A percentile compares a stretch with the other conserved stretches of the same genome.
phyloP scores from a whole-genome alignment of 2,888 invertebrate species.

The Auanema sp. region DNA sequence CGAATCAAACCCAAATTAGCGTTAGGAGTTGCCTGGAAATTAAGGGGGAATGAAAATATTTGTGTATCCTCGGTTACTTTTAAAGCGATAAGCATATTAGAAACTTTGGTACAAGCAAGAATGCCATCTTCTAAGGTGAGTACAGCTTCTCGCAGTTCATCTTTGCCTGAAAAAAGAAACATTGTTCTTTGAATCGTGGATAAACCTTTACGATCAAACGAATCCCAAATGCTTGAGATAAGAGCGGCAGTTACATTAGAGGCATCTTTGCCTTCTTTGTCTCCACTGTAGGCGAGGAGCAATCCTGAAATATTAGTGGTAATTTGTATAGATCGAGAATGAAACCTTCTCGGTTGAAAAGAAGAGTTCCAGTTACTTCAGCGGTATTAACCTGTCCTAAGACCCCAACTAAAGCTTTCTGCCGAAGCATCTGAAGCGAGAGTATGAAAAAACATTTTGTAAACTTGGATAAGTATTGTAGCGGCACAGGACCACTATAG shows the following conservation, averaged over 20 bases:
- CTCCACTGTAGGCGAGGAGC: conserved; percentile 43
- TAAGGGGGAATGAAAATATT: not conserved
- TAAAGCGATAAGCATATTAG: conserved; percentile 31
- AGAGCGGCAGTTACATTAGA: conserved; percentile 41
- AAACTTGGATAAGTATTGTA: not conserved
- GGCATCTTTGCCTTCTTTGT: conserved; percentile 27
- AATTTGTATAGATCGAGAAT: not conserved
- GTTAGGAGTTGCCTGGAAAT: conserved; percentile 25
- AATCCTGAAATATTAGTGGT: conserved; percentile 37
- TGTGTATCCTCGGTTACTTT: conserved; percentile 17
- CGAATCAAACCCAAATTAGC: conserved; percentile 42
- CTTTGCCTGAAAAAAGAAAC: conserved; percentile 17
- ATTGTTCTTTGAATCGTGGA: not conserved
- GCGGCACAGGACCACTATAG: too few species aligned
- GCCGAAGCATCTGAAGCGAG: conserved; percentile 35
- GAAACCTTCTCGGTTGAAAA: conserved; percentile 46
- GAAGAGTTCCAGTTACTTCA: conserved; percentile 38
- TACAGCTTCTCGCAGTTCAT: conserved; percentile 35
- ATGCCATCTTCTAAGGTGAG: conserved; percentile 39
- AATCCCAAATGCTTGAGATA: conserved; percentile 41
- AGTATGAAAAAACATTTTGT: not conserved
- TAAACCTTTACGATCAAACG: conserved; percentile 35
- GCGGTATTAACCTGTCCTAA: conserved; percentile 46
- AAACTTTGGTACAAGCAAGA: conserved; percentile 22
- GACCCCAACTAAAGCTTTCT: conserved; percentile 44